These are phyloP conservation scores for Vesta saturnalis DNA, from an alignment of 2,888 invertebrate genomes.

Conservation along the genomic window DNA sequence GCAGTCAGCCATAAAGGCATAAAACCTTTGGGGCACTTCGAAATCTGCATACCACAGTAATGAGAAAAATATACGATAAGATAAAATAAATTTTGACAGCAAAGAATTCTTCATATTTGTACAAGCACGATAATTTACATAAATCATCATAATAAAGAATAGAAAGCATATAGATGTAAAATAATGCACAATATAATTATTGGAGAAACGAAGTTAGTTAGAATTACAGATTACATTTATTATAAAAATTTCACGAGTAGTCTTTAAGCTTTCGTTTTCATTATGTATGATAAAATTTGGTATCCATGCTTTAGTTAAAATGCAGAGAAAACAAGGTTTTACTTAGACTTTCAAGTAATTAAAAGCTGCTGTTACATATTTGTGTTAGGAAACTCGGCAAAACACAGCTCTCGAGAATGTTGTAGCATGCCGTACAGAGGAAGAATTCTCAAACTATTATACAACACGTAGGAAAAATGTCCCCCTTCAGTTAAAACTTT, in stretches of 20 bases:
- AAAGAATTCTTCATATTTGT: slow-evolving; percentile 35
- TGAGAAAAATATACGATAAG: slow-evolving; percentile 28
- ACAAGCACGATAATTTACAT: slow-evolving; percentile 34
- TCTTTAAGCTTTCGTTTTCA: neutral
- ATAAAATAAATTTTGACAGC: slow-evolving; percentile 33
- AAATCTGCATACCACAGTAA: slow-evolving; percentile 25
- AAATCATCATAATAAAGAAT: slow-evolving; percentile 37
- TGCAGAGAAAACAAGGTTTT: slow-evolving; percentile 27
- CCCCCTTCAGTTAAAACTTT: slow-evolving; percentile 9
- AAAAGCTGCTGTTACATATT: slow-evolving; percentile 29
- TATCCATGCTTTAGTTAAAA: slow-evolving; percentile 12
- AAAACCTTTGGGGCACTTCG: slow-evolving; percentile 19
- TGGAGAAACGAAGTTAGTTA: too few relatives aligned
- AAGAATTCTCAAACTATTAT: slow-evolving; percentile 31
- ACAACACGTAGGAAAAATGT: slow-evolving; percentile 18
- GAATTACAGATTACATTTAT: neutral
- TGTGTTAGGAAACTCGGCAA: slow-evolving; percentile 28
- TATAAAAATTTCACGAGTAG: neutral
- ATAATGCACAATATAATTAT: slow-evolving; percentile 25
- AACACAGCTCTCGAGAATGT: slow-evolving; percentile 32
- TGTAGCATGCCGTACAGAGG: slow-evolving; percentile 20
- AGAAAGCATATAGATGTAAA: slow-evolving; percentile 23
- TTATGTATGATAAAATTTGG: slow-evolving; percentile 9
- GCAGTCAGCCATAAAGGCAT: slow-evolving; percentile 16
- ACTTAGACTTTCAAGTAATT: slow-evolving; percentile 26